These are phyloP conservation scores for Drosophila mayaguana DNA, from an alignment of 2,888 invertebrate genomes.

Conservation along the genomic window DNA sequence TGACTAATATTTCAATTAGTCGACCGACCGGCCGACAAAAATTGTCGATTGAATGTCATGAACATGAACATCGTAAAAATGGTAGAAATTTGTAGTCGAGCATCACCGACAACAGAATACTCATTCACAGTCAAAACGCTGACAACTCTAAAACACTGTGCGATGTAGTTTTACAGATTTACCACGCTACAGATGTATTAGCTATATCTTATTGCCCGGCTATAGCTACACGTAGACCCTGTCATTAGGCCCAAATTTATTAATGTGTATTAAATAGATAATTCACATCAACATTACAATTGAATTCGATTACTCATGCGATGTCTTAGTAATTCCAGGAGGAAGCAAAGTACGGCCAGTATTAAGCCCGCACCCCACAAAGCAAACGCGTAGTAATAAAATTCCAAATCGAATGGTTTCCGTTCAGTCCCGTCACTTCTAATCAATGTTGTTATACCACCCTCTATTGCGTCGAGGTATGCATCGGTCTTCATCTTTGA, in stretches of 20 bases:
- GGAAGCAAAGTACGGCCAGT: slow-evolving; percentile 19
- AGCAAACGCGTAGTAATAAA: slow-evolving; percentile 48
- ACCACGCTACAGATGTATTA: too few species aligned
- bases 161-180: too few species aligned
- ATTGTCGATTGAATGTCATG: too few species aligned
- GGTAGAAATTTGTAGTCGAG: too few species aligned
- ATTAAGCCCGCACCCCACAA: slow-evolving; percentile 41
- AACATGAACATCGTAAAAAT: too few species aligned
- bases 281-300: slow-evolving; percentile 21
- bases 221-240: not conserved
- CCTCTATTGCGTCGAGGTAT: slow-evolving; percentile 30
- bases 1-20: too few species aligned
- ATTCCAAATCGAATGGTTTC: slow-evolving; percentile 41
- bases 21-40: too few species aligned
- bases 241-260: slow-evolving; percentile 17
- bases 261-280: slow-evolving; percentile 11
- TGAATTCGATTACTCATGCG: slow-evolving; percentile 3
- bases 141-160: too few species aligned
- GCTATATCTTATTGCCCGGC: too few species aligned
- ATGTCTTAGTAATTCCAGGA: slow-evolving; percentile 16
- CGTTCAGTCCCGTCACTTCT: slow-evolving; percentile 6
- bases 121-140: too few species aligned
- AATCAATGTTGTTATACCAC: slow-evolving; percentile 24
- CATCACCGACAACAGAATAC: too few species aligned
- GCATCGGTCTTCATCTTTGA: slow-evolving; percentile 46